A percentile compares a stretch with the other conserved stretches of the same genome.
These are phyloP conservation scores for Chaetorhynchus papuensis DNA, from an alignment of 2,113 vertebrate genomes.

Conservation along the genomic window DNA sequence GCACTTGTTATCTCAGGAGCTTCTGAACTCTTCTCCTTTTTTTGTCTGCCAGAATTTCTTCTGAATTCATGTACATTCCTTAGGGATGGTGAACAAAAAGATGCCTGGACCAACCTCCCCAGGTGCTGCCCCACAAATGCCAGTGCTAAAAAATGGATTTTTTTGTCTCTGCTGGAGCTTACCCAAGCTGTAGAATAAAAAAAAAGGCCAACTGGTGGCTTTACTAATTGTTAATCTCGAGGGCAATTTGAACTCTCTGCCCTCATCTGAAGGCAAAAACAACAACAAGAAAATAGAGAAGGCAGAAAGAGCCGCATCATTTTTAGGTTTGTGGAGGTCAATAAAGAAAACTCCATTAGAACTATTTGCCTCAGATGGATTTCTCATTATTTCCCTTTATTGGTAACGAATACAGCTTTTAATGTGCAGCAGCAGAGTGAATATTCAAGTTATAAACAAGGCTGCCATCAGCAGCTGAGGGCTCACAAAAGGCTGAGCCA, in stretches of 20 bases:
- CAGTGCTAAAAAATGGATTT: background rate
- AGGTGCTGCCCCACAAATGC: background rate
- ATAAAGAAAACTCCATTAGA: slow-evolving; percentile 15
- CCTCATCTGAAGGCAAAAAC: background rate
- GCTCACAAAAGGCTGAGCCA: background rate
- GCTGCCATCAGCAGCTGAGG: background rate
- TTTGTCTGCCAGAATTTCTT: background rate
- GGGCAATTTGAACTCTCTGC: background rate
- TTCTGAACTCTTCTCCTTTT: background rate
- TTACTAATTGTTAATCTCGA: background rate
- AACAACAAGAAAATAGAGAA: background rate
- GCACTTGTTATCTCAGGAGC: background rate
- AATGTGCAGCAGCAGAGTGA: background rate
- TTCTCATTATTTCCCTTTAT: slow-evolving; percentile 42
- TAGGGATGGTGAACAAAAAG: background rate
- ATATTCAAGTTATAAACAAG: background rate
- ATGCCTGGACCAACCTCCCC: background rate
- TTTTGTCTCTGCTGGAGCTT: background rate
- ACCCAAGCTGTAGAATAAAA: background rate
- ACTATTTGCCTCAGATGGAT: slow-evolving; percentile 29
- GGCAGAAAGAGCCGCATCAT: background rate
- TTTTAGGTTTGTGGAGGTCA: slow-evolving; percentile 6
- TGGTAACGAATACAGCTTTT: slow-evolving; percentile 15
- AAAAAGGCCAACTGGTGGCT: background rate
- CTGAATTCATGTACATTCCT: background rate